Evolutionary conservation across 2,888 invertebrate genomes (phyloP).

Genomic region (Dusona sp.): DNA sequence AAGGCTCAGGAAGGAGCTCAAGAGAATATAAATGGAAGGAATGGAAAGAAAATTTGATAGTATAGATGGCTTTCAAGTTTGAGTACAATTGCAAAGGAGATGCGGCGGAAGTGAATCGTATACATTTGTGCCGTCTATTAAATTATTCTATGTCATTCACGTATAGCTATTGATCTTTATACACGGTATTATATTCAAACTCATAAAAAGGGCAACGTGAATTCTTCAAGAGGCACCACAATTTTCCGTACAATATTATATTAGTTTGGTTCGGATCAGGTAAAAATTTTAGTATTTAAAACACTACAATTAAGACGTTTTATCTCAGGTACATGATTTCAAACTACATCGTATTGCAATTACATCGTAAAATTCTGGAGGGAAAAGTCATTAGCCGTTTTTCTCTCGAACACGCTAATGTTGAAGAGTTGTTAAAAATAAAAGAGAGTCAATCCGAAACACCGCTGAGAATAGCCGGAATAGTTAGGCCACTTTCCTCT

Average conservation of each 20-base stretch:
- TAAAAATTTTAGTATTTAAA: no score
- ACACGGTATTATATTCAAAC: not conserved
- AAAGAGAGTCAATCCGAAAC: not conserved
- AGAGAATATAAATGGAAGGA: conserved; percentile 58
- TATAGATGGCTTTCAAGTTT: conserved; percentile 69
- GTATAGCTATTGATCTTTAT: not conserved
- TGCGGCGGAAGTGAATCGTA: conserved; percentile 72
- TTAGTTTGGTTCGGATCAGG: no score
- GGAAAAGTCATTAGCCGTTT: not conserved
- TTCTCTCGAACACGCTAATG: not conserved
- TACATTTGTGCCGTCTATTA: conserved; percentile 60
- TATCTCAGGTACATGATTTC: no score
- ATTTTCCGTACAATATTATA: no score
- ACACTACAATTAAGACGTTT: no score
- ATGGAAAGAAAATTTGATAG: conserved; percentile 61
- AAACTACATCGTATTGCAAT: no score
- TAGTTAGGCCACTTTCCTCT: not conserved
- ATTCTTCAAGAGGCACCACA: not conserved
- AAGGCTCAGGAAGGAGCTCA: conserved; percentile 28
- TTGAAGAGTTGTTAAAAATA: not conserved
- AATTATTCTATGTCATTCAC: conserved; percentile 39
- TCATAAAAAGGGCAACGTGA: not conserved
- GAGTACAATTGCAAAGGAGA: conserved; percentile 71
- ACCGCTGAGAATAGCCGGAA: not conserved
- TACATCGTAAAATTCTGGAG: not conserved